Base-by-base conservation (phyloP, 2,113 vertebrate genomes). In the Cepphus grylle region DNA sequence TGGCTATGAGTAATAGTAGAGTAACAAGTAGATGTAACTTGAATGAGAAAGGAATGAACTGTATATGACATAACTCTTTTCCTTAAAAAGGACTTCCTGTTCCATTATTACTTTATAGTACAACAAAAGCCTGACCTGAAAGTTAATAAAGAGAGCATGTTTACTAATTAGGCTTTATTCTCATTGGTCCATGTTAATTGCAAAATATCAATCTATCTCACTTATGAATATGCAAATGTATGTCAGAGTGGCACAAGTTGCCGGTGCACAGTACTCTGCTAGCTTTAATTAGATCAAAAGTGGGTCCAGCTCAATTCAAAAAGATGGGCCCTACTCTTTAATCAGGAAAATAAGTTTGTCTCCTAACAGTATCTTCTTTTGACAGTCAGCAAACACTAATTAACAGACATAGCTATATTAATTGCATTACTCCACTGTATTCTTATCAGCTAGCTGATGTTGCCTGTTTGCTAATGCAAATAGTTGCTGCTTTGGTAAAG, bases 341-440 rank as follows among this genome's bases (percentile, higher is more conserved):
- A 98, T 98, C 98, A 96, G 95, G 91, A 98, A 98, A 98, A 94
- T 97, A 98, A 98, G 96, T 98, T 98, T 97, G 97, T 95, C 96
- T 98, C 92, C 86, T 98, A 97, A 97, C 96, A 97, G 87, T 97
- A 97, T 97, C 97, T 97, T 98, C 96, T 97, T 97, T 90, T 98
- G 98, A 98, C 98, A 98, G 97, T 98, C 96, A 97, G 98, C 97
- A 98, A 98, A 97, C 97, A 97, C 97, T 98, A 98, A 98, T 98
- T 98, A 98, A 98, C 96, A 98, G 97, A 98, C 97, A 96, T 97
- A 98, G 98, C 97, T 98, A 96, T 98, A 98, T 98, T 98, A 98
- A 98, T 98, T 98, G 97, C 97, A 97, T 97, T 96, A 95, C 96
- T 97, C 95, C 88, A 95, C 94, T 94, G 94, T 96, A 96, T 97